Percentiles rank a stretch among this genome's conserved stretches.
phyloP scores from a whole-genome alignment of 2,797 vertebrate genomes.

The Allobates femoralis region DNA sequence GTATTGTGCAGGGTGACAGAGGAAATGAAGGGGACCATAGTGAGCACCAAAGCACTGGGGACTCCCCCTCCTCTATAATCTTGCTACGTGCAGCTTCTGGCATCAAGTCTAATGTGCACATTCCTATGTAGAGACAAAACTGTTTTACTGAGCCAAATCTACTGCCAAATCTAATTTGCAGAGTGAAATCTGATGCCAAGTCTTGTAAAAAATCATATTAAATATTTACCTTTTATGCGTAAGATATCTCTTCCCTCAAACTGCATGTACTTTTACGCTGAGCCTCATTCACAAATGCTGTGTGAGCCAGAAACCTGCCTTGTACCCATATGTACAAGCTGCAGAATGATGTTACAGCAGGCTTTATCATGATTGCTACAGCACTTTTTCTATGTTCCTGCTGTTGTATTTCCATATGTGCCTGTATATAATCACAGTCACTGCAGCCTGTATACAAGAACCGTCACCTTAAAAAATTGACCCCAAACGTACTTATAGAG shows the following conservation, averaged over 20 bases:
- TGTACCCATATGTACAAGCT: background rate
- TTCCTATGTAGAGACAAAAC: background rate
- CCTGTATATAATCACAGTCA: background rate
- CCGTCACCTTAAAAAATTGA: no score
- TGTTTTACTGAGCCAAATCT: constrained; percentile 1
- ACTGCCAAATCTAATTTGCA: constrained; percentile 12
- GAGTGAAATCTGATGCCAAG: constrained; percentile 15
- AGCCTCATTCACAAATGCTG: background rate
- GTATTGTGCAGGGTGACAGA: background rate
- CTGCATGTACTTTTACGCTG: background rate
- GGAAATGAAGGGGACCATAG: background rate
- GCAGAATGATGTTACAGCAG: background rate
- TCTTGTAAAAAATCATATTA: background rate
- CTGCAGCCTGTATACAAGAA: background rate
- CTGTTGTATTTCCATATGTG: background rate
- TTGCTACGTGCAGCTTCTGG: background rate
- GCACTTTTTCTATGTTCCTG: background rate
- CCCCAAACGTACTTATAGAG: no score
- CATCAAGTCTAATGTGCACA: background rate
- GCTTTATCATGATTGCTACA: background rate
- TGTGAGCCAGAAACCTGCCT: background rate
- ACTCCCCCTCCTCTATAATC: background rate
- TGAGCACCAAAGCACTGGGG: background rate
- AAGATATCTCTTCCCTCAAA: background rate
- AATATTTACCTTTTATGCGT: constrained; percentile 8